These are phyloP conservation scores for Drosophila bunnanda DNA, from an alignment of 2,888 invertebrate species.

Conservation along the genomic window DNA sequence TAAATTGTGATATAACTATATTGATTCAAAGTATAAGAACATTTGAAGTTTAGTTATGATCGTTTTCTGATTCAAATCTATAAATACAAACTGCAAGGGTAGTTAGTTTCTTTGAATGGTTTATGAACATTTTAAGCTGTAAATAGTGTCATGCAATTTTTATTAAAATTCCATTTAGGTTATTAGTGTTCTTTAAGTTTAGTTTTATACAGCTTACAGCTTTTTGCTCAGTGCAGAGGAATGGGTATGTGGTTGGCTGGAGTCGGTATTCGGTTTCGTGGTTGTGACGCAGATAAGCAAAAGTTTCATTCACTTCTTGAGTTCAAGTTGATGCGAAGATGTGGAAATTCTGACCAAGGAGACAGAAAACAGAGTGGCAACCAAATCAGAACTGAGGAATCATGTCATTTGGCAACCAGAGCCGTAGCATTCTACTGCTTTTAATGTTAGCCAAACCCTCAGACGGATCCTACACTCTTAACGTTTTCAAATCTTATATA, in stretches of 20 bases:
- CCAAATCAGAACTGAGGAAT: conserved; percentile 71
- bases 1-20: no score
- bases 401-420: conserved; percentile 70
- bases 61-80: no score
- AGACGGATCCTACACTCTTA: no score
- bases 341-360: conserved; percentile 4
- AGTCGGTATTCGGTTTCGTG: conserved; percentile 36
- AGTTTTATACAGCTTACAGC: background rate
- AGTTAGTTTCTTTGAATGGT: no score
- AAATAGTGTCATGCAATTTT: no score
- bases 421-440: conserved; percentile 59
- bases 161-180: no score
- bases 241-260: conserved; percentile 27
- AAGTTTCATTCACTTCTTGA: conserved; percentile 41
- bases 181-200: no score
- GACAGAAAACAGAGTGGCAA: conserved; percentile 42
- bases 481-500: no score
- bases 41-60: no score
- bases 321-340: conserved; percentile 39
- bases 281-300: conserved; percentile 51
- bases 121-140: no score
- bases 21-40: no score
- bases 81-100: no score
- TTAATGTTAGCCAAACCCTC: conserved; percentile 51
- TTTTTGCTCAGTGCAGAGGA: conserved; percentile 8